Percentiles rank a stretch among this genome's conserved stretches.
Evolutionary conservation across 2,113 vertebrate species (phyloP).

Genomic region (Platysternon megacephalum): DNA sequence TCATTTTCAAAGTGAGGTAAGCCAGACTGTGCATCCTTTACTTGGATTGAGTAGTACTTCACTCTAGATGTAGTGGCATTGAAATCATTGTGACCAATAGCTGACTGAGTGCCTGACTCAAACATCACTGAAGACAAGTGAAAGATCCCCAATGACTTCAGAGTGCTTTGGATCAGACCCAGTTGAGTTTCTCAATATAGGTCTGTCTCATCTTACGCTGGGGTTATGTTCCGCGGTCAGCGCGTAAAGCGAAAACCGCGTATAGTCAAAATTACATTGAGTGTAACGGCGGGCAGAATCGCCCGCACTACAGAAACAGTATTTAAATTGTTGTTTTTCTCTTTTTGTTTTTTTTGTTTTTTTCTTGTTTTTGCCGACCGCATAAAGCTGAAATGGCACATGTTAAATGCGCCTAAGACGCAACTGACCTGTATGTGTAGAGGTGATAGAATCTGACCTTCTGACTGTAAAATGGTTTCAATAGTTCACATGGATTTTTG

Average conservation of each 20-base stretch:
- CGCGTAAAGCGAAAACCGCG: no score
- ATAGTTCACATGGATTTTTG: neutral
- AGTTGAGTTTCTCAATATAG: neutral
- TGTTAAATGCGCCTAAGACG: no score
- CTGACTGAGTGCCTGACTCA: accelerated
- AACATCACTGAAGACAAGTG: neutral
- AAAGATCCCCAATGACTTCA: neutral
- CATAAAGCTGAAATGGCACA: no score
- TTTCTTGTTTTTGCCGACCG: no score
- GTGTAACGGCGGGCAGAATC: no score
- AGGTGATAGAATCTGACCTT: neutral
- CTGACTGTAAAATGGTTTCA: neutral
- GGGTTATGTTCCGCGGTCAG: no score
- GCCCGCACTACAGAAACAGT: no score
- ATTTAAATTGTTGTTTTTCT: no score
- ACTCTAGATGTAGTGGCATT: accelerated
- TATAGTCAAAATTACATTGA: no score
- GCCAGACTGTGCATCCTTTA: neutral
- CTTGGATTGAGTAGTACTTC: neutral
- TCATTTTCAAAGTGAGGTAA: neutral
- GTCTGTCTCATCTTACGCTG: no score
- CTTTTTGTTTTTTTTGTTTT: no score
- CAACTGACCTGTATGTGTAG: no score
- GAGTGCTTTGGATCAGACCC: neutral
- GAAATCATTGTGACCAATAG: neutral